Evolutionary conservation across 2,888 invertebrate genomes (phyloP).

Genomic region (Nycteola revayana): DNA sequence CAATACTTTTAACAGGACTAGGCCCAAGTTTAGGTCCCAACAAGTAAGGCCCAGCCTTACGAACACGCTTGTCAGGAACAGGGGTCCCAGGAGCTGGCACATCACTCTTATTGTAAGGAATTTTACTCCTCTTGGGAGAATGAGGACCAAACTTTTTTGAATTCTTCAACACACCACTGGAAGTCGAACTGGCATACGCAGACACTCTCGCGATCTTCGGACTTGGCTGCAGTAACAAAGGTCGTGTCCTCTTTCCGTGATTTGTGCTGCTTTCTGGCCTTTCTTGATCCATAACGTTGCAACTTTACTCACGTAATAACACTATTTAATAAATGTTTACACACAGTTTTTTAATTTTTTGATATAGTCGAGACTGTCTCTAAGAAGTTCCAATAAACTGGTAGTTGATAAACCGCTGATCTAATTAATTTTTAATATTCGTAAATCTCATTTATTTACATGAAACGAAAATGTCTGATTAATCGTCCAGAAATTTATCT

Average conservation of each 20-base stretch:
- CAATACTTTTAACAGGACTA: slow-evolving; percentile 89
- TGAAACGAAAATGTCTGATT: slow-evolving; percentile 42
- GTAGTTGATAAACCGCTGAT: slow-evolving; percentile 4
- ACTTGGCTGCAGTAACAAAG: slow-evolving; percentile 67
- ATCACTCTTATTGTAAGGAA: slow-evolving; percentile 57
- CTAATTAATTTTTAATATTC: slow-evolving; percentile 21
- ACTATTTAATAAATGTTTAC: slow-evolving; percentile 6
- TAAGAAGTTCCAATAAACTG: slow-evolving; percentile 1
- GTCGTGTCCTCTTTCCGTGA: slow-evolving; percentile 73
- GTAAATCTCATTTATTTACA: slow-evolving; percentile 43
- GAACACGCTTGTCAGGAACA: slow-evolving; percentile 77
- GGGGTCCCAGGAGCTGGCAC: slow-evolving; percentile 76
- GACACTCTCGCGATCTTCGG: slow-evolving; percentile 65
- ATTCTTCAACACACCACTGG: slow-evolving; percentile 55
- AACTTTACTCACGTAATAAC: slow-evolving; percentile 10
- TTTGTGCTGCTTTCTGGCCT: slow-evolving; percentile 62
- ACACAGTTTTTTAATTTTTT: too few relatives aligned
- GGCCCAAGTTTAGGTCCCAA: slow-evolving; percentile 87
- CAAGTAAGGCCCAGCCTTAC: slow-evolving; percentile 86
- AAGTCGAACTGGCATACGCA: slow-evolving; percentile 55
- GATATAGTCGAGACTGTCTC: too few relatives aligned
- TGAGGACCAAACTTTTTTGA: slow-evolving; percentile 51
- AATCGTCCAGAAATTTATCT: slow-evolving; percentile 26
- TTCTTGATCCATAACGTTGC: slow-evolving; percentile 66
- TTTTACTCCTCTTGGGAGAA: slow-evolving; percentile 49